These are phyloP conservation scores for Scleropages formosus DNA, from an alignment of 2,797 vertebrate genomes.

Conservation along the genomic window DNA sequence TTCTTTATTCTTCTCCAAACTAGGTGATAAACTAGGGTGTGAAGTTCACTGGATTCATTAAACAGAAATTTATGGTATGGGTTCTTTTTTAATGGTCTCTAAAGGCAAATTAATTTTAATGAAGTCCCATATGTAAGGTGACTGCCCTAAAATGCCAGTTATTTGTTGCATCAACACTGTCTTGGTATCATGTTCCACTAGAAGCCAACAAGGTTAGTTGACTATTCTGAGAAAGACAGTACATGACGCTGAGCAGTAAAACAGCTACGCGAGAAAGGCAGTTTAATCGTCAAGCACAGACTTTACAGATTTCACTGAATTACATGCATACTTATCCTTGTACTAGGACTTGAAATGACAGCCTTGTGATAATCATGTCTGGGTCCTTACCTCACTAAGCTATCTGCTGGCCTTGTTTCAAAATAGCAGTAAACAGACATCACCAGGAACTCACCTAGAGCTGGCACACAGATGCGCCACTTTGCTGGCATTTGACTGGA, in stretches of 20 bases:
- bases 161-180: not conserved
- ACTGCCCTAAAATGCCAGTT: not conserved
- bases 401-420: not conserved
- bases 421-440: not conserved
- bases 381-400: not conserved
- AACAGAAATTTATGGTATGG: not conserved
- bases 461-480: conserved; percentile 19
- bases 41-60: not conserved
- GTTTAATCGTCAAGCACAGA: not conserved
- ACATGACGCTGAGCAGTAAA: not conserved
- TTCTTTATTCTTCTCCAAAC: not conserved
- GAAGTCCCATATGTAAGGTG: not conserved
- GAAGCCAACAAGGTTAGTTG: not conserved
- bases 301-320: not conserved
- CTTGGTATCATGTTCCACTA: no score
- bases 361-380: conserved; percentile 1
- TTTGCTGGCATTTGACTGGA: conserved; percentile 47
- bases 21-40: not conserved
- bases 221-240: not conserved
- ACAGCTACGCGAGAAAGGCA: not conserved
- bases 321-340: not conserved
- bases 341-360: conserved; percentile 6
- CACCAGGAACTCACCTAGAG: conserved; percentile 46
- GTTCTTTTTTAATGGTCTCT: no score
- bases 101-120: no score